phyloP scores from a whole-genome alignment of 2,113 vertebrate species.

The Zingel zingel region DNA sequence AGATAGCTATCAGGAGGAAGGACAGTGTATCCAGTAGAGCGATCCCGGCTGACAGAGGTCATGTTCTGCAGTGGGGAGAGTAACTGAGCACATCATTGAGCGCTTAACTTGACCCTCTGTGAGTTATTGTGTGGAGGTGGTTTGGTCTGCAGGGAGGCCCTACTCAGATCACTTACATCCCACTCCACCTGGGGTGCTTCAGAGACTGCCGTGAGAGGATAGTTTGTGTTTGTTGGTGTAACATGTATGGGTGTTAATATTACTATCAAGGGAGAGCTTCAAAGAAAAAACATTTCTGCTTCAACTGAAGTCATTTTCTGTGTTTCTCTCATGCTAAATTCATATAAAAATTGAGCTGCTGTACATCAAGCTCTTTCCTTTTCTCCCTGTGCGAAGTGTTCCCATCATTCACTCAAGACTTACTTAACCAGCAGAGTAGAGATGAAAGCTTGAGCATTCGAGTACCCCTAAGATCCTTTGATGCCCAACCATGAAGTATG shows the following conservation, averaged over 20 bases:
- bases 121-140: slow-evolving; percentile 68
- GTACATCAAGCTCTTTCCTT: slow-evolving; percentile 20
- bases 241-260: slow-evolving; percentile 35
- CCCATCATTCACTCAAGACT: slow-evolving; percentile 66
- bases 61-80: slow-evolving; percentile 56
- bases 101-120: slow-evolving; percentile 48
- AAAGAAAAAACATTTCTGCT: slow-evolving; percentile 11
- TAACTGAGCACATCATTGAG: slow-evolving; percentile 66
- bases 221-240: slow-evolving; percentile 17
- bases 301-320: slow-evolving; percentile 18
- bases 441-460: slow-evolving; percentile 72
- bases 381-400: slow-evolving; percentile 48
- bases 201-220: slow-evolving; percentile 23
- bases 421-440: slow-evolving; percentile 69
- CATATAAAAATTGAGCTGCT: slow-evolving; percentile 20
- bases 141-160: slow-evolving; percentile 44
- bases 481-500: slow-evolving; percentile 73
- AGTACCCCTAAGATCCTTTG: slow-evolving; percentile 64
- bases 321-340: slow-evolving; percentile 32
- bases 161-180: slow-evolving; percentile 63
- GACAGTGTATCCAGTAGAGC: slow-evolving; percentile 59
- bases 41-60: slow-evolving; percentile 54
- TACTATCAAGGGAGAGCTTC: slow-evolving; percentile 30
- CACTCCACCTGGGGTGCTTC: slow-evolving; percentile 48
- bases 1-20: slow-evolving; percentile 59